Conservation (phyloP, 2,113 vertebrate genomes). For the Psilopogon haemacephalus region DNA sequence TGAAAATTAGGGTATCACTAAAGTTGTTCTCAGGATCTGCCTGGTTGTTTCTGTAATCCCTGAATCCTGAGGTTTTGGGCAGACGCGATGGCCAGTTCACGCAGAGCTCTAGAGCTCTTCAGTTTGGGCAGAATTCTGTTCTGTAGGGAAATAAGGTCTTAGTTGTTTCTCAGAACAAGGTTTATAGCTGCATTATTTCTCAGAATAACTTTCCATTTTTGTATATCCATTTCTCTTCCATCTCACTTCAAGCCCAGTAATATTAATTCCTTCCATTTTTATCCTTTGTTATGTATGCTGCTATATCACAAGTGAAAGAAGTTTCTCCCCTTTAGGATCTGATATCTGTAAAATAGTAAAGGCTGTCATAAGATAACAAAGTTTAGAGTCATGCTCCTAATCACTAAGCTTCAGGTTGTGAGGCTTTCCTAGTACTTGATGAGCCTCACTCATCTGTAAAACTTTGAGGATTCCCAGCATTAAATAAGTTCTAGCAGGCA, state of each 20-base stretch:
- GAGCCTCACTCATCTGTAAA: background rate
- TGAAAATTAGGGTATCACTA: background rate
- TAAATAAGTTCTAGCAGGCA: background rate
- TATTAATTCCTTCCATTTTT: background rate
- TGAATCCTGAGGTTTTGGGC: background rate
- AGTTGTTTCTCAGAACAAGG: background rate
- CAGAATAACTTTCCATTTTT: background rate
- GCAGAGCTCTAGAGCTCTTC: too few relatives aligned
- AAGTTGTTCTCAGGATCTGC: background rate
- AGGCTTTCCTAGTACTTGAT: background rate
- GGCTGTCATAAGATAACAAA: background rate
- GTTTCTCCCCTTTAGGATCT: background rate
- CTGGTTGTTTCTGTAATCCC: background rate
- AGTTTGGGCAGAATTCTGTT: background rate
- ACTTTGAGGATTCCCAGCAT: background rate
- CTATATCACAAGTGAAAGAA: background rate
- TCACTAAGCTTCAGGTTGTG: background rate
- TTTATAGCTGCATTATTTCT: background rate
- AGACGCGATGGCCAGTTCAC: background rate
- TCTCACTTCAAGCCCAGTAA: background rate
- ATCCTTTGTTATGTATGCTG: background rate
- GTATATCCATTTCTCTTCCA: background rate
- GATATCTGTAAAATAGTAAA: background rate
- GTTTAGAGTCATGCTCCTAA: background rate
- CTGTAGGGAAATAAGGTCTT: background rate